phyloP scores from a whole-genome alignment of 2,113 vertebrate species.

The Pangasianodon hypophthalmus region DNA sequence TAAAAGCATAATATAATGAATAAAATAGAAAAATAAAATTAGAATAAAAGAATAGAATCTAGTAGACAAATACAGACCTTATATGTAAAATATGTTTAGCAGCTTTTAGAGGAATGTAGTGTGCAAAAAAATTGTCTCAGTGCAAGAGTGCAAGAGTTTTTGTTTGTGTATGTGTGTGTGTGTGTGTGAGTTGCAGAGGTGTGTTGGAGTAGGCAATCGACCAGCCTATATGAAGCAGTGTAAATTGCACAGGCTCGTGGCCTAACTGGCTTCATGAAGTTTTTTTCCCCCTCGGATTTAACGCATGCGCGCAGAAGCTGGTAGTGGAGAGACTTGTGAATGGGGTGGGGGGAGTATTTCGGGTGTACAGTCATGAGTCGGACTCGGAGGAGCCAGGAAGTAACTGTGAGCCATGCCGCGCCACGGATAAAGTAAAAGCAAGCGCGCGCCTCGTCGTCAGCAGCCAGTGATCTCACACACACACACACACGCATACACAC shows the following conservation, averaged over 20 bases:
- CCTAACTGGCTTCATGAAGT: slow-evolving; percentile 27
- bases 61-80: too few species aligned
- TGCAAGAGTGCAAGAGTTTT: too few species aligned
- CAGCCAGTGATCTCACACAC: slow-evolving; percentile 53
- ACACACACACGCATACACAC: slow-evolving; percentile 40
- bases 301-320: slow-evolving; percentile 57
- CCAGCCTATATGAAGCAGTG: not conserved
- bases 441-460: slow-evolving; percentile 63
- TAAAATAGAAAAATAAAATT: too few species aligned
- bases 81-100: too few species aligned
- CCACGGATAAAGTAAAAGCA: slow-evolving; percentile 58
- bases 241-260: not conserved
- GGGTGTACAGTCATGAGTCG: slow-evolving; percentile 65
- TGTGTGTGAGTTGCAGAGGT: not conserved
- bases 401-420: slow-evolving; percentile 58
- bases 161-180: too few species aligned
- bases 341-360: slow-evolving; percentile 69
- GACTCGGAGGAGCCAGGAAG: slow-evolving; percentile 66
- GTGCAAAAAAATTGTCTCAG: too few species aligned
- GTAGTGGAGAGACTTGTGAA: slow-evolving; percentile 63
- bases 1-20: too few species aligned
- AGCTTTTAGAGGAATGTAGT: too few species aligned
- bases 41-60: too few species aligned
- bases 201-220: not conserved
- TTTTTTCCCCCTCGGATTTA: slow-evolving; percentile 13